These are phyloP conservation scores for Agrochola macilenta DNA, from an alignment of 2,888 invertebrate genomes.

Conservation along the genomic window DNA sequence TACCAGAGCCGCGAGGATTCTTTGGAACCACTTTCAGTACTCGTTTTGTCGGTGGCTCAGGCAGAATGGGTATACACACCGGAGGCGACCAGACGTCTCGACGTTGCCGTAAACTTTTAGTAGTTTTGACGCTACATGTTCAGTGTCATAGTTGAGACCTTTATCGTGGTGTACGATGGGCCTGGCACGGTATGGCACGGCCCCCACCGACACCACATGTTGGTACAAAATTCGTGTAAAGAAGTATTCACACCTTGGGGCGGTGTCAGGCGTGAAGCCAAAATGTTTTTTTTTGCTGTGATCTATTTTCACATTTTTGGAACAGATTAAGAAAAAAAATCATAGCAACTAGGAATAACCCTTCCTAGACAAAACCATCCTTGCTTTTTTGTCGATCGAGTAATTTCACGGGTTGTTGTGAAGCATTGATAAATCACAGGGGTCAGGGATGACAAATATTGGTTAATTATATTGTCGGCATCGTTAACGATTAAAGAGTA, in stretches of 20 bases:
- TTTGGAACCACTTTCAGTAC: constrained; percentile 67
- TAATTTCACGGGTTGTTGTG: background rate
- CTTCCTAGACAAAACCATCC: background rate
- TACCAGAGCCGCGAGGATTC: constrained; percentile 75
- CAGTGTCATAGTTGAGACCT: constrained; percentile 87
- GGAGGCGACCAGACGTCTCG: constrained; percentile 75
- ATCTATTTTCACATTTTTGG: background rate
- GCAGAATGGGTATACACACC: constrained; percentile 60
- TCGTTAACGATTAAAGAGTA: background rate
- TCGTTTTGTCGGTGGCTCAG: constrained; percentile 76
- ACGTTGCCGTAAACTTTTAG: constrained; percentile 81
- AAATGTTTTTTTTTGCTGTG: background rate
- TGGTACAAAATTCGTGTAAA: constrained; percentile 79
- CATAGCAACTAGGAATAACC: background rate
- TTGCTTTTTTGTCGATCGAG: background rate
- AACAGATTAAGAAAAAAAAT: too few relatives aligned
- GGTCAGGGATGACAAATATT: constrained; percentile 21
- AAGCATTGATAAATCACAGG: background rate
- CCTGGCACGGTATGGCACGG: constrained; percentile 89
- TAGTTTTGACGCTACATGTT: constrained; percentile 87
- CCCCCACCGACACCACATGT: constrained; percentile 85
- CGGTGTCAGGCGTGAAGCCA: background rate
- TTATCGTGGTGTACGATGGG: constrained; percentile 81
- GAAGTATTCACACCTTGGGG: constrained; percentile 76
- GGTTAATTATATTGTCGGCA: background rate